phyloP scores from a whole-genome alignment of 2,888 invertebrate genomes.

The Gordius sp. region DNA sequence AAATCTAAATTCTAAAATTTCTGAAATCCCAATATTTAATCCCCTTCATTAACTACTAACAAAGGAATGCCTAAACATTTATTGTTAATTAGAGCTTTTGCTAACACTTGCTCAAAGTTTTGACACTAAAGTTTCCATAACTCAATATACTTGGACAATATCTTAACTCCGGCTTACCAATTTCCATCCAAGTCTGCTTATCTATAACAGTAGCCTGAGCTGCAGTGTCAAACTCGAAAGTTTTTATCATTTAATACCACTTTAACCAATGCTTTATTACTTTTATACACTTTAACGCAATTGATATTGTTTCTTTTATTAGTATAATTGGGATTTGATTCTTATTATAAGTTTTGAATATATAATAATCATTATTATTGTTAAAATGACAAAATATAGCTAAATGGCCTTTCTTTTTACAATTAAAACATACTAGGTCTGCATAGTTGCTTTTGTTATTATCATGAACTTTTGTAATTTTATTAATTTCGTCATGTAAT shows the following conservation, averaged over 20 bases:
- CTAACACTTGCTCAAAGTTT: background rate
- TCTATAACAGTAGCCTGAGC: background rate
- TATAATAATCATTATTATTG: too few species aligned
- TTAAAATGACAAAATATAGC: too few species aligned
- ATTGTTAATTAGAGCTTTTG: background rate
- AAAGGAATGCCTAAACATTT: background rate
- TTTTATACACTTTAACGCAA: background rate
- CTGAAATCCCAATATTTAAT: background rate
- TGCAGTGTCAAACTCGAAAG: background rate
- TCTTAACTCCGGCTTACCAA: background rate
- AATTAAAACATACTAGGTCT: too few species aligned
- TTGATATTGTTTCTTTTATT: background rate
- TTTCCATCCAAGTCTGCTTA: background rate
- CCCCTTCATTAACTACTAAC: background rate
- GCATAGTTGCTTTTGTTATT: too few species aligned
- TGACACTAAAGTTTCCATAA: background rate
- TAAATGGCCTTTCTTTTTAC: too few species aligned
- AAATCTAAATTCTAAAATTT: background rate
- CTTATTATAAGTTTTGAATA: too few species aligned
- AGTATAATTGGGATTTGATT: too few species aligned
- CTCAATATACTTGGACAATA: background rate
- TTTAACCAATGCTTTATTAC: background rate
- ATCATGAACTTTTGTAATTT: too few species aligned
- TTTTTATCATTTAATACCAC: background rate
- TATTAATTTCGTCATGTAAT: too few species aligned